A percentile compares a stretch with the other conserved stretches of the same genome.
These are phyloP conservation scores for Bubalus kerabau DNA, from an alignment of 2,113 vertebrate species.

Conservation along the genomic window DNA sequence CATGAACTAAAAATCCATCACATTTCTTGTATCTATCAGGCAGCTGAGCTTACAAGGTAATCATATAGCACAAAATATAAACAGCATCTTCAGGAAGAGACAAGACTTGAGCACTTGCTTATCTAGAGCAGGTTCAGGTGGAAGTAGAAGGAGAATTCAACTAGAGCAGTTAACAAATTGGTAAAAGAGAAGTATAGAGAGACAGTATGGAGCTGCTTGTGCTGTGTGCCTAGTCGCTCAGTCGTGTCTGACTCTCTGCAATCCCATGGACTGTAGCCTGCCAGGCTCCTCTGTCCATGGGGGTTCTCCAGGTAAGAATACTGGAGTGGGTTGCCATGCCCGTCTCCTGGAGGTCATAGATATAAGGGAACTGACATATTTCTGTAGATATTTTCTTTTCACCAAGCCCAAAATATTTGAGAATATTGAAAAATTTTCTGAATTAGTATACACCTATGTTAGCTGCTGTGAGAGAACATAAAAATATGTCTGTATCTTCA, in stretches of 20 bases:
- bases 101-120: background rate
- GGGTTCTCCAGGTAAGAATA: background rate
- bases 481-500: background rate
- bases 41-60: background rate
- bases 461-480: background rate
- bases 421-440: background rate
- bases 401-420: background rate
- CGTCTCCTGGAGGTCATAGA: background rate
- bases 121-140: background rate
- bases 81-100: background rate
- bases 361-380: background rate
- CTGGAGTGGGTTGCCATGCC: background rate
- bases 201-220: background rate
- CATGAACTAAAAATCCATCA: background rate
- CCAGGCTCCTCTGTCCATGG: background rate
- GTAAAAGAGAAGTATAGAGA: background rate
- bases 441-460: background rate
- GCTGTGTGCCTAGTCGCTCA: background rate
- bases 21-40: background rate
- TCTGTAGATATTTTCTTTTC: background rate
- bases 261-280: background rate
- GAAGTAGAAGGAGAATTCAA: background rate
- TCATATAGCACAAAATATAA: background rate
- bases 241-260: background rate
- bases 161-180: background rate